phyloP scores from a whole-genome alignment of 1,140 invertebrate species.

The Drosophila kikkawai region DNA sequence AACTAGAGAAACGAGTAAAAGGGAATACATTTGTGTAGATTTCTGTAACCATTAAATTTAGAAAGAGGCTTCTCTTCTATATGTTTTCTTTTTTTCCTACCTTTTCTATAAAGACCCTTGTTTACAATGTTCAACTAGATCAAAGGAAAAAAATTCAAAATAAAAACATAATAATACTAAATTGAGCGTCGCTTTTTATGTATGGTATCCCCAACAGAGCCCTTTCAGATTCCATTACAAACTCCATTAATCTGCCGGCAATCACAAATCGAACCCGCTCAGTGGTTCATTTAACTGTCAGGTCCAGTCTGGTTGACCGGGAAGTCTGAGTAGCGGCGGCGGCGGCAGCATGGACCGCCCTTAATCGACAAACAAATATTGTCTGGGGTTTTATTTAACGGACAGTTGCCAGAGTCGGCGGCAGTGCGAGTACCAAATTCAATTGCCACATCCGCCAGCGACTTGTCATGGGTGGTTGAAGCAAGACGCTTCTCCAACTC shows the following conservation, averaged over 20 bases:
- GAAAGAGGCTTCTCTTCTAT: no score
- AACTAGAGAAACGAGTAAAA: no score
- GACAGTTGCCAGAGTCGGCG: constrained; percentile 39
- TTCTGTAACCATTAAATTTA: not conserved
- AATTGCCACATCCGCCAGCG: constrained; percentile 74
- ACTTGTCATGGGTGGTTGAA: constrained; percentile 63
- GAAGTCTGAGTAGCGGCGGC: not conserved
- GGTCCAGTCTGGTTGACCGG: constrained; percentile 26
- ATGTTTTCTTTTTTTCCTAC: not conserved
- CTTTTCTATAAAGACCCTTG: not conserved
- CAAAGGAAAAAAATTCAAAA: constrained; percentile 10
- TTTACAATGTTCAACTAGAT: constrained; percentile 6
- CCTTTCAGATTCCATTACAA: constrained; percentile 46
- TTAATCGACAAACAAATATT: constrained; percentile 51
- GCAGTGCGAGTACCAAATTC: constrained; percentile 49
- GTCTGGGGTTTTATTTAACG: constrained; percentile 57
- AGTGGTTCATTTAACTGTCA: constrained; percentile 50
- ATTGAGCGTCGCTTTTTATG: constrained; percentile 6
- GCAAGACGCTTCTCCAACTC: constrained; percentile 33
- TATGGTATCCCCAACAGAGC: constrained; percentile 10
- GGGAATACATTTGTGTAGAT: no score
- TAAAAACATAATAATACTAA: constrained; percentile 27
- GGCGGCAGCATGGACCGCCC: constrained; percentile 16
- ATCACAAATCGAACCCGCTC: constrained; percentile 47
- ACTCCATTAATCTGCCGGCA: constrained; percentile 48